phyloP scores from a whole-genome alignment of 2,888 invertebrate species.

The Chrysolina americana region DNA sequence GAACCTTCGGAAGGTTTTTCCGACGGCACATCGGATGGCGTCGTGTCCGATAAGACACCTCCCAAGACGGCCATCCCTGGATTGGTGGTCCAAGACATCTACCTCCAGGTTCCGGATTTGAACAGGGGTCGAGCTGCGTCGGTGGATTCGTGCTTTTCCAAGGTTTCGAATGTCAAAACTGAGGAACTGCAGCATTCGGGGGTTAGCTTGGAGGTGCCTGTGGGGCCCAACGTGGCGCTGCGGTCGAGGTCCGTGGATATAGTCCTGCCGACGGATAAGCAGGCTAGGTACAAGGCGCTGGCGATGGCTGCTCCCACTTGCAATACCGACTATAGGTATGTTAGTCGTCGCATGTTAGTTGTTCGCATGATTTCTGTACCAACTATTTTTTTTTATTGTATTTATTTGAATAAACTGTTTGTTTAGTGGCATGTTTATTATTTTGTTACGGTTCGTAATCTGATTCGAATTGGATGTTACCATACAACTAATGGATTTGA shows the following conservation, averaged over 20 bases:
- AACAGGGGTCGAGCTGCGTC: slow-evolving; percentile 90
- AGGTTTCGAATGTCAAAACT: slow-evolving; percentile 81
- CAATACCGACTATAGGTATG: slow-evolving; percentile 58
- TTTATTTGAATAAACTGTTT: not conserved
- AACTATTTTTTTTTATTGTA: not conserved
- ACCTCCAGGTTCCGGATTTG: slow-evolving; percentile 82
- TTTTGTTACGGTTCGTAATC: not conserved
- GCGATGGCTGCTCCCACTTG: slow-evolving; percentile 76
- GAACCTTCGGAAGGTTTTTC: slow-evolving; percentile 67
- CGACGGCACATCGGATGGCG: slow-evolving; percentile 65
- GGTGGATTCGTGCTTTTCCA: slow-evolving; percentile 89
- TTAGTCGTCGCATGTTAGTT: slow-evolving; percentile 53
- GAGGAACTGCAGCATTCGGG: slow-evolving; percentile 79
- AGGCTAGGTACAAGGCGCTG: slow-evolving; percentile 88
- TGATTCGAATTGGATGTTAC: too few relatives aligned
- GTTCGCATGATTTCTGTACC: slow-evolving; percentile 16
- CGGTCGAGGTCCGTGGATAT: slow-evolving; percentile 90
- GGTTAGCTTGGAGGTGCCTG: slow-evolving; percentile 79
- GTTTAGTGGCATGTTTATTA: not conserved
- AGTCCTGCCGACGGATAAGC: slow-evolving; percentile 87
- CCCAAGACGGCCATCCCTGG: slow-evolving; percentile 59
- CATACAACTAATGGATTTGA: too few relatives aligned
- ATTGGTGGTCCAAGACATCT: slow-evolving; percentile 66
- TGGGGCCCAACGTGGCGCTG: slow-evolving; percentile 75
- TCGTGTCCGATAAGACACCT: slow-evolving; percentile 51